Evolutionary conservation across 2,797 vertebrate species (phyloP), one percentile per base, ranked within the genome.

Genomic region (Clarias platycephalus): DNA sequence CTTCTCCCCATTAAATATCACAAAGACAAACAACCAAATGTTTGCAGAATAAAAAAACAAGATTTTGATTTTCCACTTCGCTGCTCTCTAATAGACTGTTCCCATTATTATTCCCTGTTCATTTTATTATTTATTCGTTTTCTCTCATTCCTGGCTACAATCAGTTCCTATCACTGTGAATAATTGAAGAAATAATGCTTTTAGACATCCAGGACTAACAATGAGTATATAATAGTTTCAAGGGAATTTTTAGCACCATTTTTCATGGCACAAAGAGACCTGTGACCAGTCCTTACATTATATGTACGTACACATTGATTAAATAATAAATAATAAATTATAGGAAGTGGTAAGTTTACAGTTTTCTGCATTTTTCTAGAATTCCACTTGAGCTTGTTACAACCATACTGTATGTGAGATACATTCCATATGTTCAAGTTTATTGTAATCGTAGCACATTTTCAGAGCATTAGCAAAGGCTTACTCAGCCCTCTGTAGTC

Each of bases 61-160:
- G n/a, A 40, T 83, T 87, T 80, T 83, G 77, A 81, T 81, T 85
- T 87, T 87, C 84, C 79, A 44, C 84, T 85, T 85, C 81, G 77
- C 40, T 85, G 55, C 57, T 57, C 20, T 58, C 72, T 34, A 44
- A 77, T 49, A 80, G 26, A 55, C 55, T 70, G 64, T 26, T 28
- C 40, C 20, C 53, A 1, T 53, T 53, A 53, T 13, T 53, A 53
- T 53, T 53, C 49, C 49, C 49, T 53, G 49, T 62, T 80, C 16
- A 70, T 67, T 87, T 81, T 53, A 85, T 85, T 83, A 85, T 83
- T 87, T 76, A 81, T 83, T 34, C 26, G 1, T 79, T 74, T 72
- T 64, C 68, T 75, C 22, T 31, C 24, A 72, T 83, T 72, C 57
- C 49, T 34, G 10, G 75, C 49, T 80, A 79, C 74, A 79, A 71